Conservation (phyloP, 1,140 invertebrate genomes). For the Trichomalopsis sarcophagae region DNA sequence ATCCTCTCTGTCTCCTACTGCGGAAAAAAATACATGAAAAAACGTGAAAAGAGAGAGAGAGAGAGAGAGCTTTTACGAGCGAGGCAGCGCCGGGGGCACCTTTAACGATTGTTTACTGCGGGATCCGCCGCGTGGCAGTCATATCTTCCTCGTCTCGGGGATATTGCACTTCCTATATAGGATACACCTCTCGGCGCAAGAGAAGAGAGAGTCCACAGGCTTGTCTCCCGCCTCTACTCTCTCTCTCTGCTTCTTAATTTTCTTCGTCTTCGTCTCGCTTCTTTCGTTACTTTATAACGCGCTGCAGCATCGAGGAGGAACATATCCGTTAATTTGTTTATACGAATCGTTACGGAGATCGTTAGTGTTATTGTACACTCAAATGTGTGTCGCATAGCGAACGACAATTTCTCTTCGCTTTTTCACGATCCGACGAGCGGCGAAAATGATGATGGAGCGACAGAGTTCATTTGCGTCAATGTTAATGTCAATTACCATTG, state of each 20-base stretch:
- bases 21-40: not conserved
- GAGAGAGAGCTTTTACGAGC: constrained; percentile 22
- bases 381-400: not conserved
- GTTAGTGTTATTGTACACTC: too few relatives aligned
- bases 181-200: not conserved
- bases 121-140: constrained; percentile 10
- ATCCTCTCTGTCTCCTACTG: not conserved
- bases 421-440: not conserved
- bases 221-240: not conserved
- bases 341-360: too few relatives aligned
- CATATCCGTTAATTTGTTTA: too few relatives aligned
- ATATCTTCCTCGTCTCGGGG: constrained; percentile 4
- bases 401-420: not conserved
- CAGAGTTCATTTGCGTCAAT: constrained; percentile 4
- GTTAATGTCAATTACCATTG: constrained; percentile 15
- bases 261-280: not conserved
- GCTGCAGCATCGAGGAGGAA: too few relatives aligned
- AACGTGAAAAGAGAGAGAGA: not conserved
- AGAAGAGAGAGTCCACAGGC: not conserved
- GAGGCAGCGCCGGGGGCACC: not conserved
- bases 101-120: constrained; percentile 48
- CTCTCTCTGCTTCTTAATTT: not conserved
- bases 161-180: constrained; percentile 8
- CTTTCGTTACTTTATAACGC: not conserved
- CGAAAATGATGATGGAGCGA: not conserved